phyloP scores from a whole-genome alignment of 2,888 invertebrate species.

The Cyclophora punctaria region DNA sequence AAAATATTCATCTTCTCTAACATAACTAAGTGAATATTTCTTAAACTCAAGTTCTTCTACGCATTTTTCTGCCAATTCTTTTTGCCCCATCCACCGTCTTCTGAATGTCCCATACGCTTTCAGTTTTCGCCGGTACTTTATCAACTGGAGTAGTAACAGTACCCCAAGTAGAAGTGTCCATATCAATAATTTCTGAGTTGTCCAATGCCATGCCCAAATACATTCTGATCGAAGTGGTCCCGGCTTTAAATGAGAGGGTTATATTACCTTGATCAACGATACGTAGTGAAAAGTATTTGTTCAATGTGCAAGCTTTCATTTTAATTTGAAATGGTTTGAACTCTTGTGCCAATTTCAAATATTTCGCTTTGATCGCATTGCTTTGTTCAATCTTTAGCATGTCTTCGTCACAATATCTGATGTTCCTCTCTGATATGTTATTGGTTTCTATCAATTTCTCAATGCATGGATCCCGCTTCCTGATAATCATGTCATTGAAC shows the following conservation, averaged over 20 bases:
- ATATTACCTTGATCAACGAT: slow-evolving; percentile 41
- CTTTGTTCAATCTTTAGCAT: slow-evolving; percentile 39
- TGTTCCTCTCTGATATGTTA: slow-evolving; percentile 1
- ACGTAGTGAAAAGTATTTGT: slow-evolving; percentile 40
- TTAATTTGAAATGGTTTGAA: slow-evolving; percentile 41
- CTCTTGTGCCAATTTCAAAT: slow-evolving; percentile 24
- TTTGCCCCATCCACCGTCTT: slow-evolving; percentile 14
- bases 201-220: slow-evolving; percentile 50
- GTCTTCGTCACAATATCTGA: slow-evolving; percentile 6
- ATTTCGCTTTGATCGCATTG: slow-evolving; percentile 32
- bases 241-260: slow-evolving; percentile 34
- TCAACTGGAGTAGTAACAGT: slow-evolving; percentile 35
- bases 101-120: slow-evolving; percentile 26
- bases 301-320: slow-evolving; percentile 40
- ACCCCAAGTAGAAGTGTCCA: slow-evolving; percentile 22
- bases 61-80: slow-evolving; percentile 6
- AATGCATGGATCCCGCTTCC: slow-evolving; percentile 6
- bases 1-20: too few relatives aligned
- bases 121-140: slow-evolving; percentile 17
- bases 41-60: too few relatives aligned
- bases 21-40: too few relatives aligned
- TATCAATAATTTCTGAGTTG: slow-evolving; percentile 53
- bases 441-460: slow-evolving; percentile 1
- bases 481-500: slow-evolving; percentile 22
- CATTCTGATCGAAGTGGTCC: slow-evolving; percentile 27